These are phyloP conservation scores for Fulmarus glacialis DNA, from an alignment of 2,113 vertebrate genomes.

Conservation along the genomic window DNA sequence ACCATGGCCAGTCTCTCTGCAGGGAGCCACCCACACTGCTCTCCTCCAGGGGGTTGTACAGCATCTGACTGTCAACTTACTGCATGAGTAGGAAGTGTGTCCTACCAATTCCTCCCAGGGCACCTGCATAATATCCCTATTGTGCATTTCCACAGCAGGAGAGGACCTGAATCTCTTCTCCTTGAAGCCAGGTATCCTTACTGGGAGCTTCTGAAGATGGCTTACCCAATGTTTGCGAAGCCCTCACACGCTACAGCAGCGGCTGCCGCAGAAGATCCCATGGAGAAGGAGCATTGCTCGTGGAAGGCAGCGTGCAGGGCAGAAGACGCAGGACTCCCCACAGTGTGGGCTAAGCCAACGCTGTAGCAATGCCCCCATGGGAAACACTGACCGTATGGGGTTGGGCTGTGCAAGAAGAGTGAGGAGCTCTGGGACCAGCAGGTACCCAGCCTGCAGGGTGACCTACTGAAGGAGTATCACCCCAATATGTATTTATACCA, in stretches of 20 bases:
- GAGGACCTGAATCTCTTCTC: background rate
- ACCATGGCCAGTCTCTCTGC: background rate
- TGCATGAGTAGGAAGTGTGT: background rate
- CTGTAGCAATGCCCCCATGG: background rate
- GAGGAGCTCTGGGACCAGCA: accelerated
- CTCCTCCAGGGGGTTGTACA: background rate
- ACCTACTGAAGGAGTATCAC: background rate
- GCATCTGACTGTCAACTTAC: background rate
- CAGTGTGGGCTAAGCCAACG: accelerated
- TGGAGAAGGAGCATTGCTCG: background rate
- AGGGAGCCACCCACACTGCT: background rate
- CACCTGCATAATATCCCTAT: background rate
- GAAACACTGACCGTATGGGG: background rate
- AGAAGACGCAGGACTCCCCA: background rate
- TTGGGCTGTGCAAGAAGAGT: background rate
- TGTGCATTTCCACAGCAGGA: background rate
- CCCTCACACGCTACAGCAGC: background rate
- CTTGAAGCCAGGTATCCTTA: background rate
- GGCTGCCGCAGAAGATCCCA: background rate
- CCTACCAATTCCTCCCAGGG: background rate
- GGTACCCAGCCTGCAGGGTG: background rate
- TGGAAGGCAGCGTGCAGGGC: background rate
- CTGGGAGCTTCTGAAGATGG: background rate
- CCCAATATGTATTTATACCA: background rate
- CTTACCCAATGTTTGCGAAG: background rate